Evolutionary conservation across 2,113 vertebrate species (phyloP), one percentile per base, ranked within the genome.

Genomic region (Burhinus bistriatus): DNA sequence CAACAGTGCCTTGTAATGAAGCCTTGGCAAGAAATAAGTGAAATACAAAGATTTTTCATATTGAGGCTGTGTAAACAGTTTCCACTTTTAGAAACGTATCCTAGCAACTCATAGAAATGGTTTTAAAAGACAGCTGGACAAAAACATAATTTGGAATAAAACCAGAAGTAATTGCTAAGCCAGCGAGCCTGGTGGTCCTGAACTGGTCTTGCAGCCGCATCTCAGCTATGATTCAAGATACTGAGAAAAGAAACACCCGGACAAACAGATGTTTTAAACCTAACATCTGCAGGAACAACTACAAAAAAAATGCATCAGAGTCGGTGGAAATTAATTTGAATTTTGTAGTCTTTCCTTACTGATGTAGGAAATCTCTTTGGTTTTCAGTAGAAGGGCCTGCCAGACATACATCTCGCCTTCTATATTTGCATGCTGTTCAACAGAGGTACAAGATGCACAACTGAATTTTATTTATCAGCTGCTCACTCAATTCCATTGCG

Each of bases 21-120:
- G 80, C 12, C 69, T 93, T 95, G 96, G 83, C 96, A 95, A 91
- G 93, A 87, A 91, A 9, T 26, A 52, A 93, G 91, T 65, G 87
- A 87, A 72, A 82, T 5, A 65, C 86, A 95, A 96, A 92, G 89
- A 95, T 83, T 91, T 92, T 76, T 94, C 83, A 82, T 78, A 71
- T 17, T 77, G 89, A 90, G 72, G 62, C 15, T 55, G 58, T 94
- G 84, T 95, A 95, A 94, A 95, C 27, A 17, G 72, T 72, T 97
- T 95, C 97, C 62, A 30, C 90, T 95, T 97, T 96, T 95, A 96
- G 97, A 97, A 89, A 94, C 66, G 95, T 95, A 93, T 95, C 96
- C 94, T 97, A 97, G 94, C 94, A 97, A 97, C 96, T 95, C 84
- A 38, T 0, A 72, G 81, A 64, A 91, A 91, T 30, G 36, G 54